Conservation (phyloP, 2,797 vertebrate genomes). For the Diglossa cyanea region DNA sequence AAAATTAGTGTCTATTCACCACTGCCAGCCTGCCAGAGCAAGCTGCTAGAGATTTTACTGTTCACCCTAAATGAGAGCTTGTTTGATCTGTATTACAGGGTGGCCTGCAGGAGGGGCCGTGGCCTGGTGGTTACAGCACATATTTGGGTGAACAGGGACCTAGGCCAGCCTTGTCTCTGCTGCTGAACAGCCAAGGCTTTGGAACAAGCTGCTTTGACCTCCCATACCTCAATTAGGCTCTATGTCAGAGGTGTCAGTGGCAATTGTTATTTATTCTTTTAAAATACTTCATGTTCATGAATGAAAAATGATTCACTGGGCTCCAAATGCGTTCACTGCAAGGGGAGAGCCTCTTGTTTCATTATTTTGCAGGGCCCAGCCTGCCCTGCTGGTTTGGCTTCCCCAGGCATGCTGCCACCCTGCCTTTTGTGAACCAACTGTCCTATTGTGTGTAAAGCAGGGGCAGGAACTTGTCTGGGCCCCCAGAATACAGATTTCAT, state of each 20-base stretch:
- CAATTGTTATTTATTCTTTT: neutral
- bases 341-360: neutral
- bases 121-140: neutral
- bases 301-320: neutral
- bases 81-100: neutral
- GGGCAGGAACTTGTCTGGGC: neutral
- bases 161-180: neutral
- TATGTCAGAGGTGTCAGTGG: neutral
- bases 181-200: neutral
- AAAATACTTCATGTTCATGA: neutral
- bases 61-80: neutral
- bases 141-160: neutral
- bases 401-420: neutral
- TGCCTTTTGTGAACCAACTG: neutral
- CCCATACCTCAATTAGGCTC: fast-evolving
- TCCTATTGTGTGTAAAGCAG: neutral
- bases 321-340: neutral
- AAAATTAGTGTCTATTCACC: neutral
- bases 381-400: neutral
- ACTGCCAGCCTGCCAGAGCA: neutral
- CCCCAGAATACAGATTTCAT: neutral
- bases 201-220: neutral
- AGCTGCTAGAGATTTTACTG: neutral
- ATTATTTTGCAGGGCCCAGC: neutral
- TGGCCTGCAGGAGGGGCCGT: neutral